Evolutionary conservation across 2,797 vertebrate genomes (phyloP).

Genomic region (Numenius phaeopus): DNA sequence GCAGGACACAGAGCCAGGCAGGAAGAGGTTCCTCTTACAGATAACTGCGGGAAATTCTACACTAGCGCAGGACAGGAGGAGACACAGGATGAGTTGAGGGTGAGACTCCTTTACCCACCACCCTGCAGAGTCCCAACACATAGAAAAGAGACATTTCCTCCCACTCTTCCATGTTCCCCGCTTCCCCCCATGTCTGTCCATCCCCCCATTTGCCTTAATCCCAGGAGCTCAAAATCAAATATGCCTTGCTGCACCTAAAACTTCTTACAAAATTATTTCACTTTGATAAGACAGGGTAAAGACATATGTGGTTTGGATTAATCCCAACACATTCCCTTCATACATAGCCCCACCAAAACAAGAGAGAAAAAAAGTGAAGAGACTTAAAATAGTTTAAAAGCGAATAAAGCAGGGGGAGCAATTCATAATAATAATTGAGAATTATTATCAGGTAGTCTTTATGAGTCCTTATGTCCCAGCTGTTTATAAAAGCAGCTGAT

Average conservation of each 20-base stretch:
- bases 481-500: background rate
- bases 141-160: background rate
- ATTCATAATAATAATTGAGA: background rate
- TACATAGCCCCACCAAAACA: background rate
- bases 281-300: conserved; percentile 9
- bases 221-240: background rate
- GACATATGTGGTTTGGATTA: background rate
- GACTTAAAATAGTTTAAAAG: background rate
- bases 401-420: background rate
- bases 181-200: too few relatives aligned
- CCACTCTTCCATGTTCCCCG: background rate
- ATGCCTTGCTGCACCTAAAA: background rate
- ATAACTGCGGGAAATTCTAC: background rate
- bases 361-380: background rate
- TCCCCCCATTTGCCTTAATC: background rate
- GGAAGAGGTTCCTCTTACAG: background rate
- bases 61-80: background rate
- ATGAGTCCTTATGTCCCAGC: background rate
- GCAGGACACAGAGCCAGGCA: background rate
- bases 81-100: background rate
- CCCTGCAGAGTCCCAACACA: background rate
- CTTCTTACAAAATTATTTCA: background rate
- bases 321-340: background rate
- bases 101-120: background rate
- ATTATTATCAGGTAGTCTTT: background rate